These are phyloP conservation scores for Psephotus haematonotus DNA, from an alignment of 2,113 vertebrate species.

Conservation along the genomic window DNA sequence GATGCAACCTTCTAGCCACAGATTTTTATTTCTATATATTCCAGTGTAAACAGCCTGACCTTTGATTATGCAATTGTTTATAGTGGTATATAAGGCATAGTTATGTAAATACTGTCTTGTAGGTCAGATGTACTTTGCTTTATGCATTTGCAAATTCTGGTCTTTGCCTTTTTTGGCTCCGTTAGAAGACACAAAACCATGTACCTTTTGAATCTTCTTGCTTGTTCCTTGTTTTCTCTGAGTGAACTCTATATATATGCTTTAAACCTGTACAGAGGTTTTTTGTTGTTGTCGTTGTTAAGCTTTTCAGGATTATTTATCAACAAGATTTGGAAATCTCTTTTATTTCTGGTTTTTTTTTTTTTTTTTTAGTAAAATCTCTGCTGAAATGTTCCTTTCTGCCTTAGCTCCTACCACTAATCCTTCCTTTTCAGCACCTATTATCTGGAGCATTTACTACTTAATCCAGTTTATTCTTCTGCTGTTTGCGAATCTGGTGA, in stretches of 20 bases:
- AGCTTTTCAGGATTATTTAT: not conserved
- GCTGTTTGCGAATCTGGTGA: not conserved
- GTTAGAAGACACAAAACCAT: not conserved
- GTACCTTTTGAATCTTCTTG: not conserved
- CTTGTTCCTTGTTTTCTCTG: not conserved
- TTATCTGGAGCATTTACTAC: not conserved
- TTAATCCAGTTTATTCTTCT: slow-evolving; percentile 1
- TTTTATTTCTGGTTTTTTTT: not conserved
- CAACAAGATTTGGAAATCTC: not conserved
- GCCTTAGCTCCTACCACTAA: not conserved
- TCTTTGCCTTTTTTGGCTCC: not conserved
- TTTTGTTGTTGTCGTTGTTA: not conserved
- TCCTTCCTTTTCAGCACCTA: not conserved
- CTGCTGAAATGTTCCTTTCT: not conserved
- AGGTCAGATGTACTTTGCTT: not conserved
- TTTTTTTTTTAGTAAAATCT: not conserved
- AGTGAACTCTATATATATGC: not conserved
- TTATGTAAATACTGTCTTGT: slow-evolving; percentile 19
- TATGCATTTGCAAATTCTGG: not conserved
- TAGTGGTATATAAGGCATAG: not conserved
- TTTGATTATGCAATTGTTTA: slow-evolving; percentile 9
- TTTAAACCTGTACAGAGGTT: not conserved
- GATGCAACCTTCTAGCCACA: not conserved
- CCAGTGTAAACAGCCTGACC: not conserved
- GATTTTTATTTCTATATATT: not conserved